Evolutionary conservation across 64 coral and sea anemone genomes (phyloP), one percentile per base, ranked within the genome.

Genomic region (Actinia equina): DNA sequence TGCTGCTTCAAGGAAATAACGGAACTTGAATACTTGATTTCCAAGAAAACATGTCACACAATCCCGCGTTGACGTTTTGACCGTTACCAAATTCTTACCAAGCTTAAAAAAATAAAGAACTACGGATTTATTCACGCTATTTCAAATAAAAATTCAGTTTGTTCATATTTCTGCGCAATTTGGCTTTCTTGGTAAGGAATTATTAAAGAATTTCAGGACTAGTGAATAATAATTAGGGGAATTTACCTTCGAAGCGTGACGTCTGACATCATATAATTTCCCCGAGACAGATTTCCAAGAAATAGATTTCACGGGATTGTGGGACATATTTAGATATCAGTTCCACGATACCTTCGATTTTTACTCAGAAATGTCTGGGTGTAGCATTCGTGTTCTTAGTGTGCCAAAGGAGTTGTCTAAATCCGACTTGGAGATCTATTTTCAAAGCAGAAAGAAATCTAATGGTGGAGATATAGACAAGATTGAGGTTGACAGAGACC

Each of bases 361-460:
- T 12, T 20, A 25, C 13, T 74, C 69, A 74, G 69, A 41, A 37
- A 74, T 74, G 69, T 74, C 69, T 41, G 26, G 26, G 69, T 3
- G 69, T 74, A 74, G 23, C 25, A 9, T 74, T 26, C 69, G n/a
- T 30, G 69, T 74, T 41, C 13, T 2, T 74, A 26, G 26, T 25
- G 2, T 74, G 18, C 88, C 88, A 76, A 43, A 86, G 27, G 20
- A 44, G 12, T 77, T 57, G 17, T 76, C 10, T 12, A 8, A 91
- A 26, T 8, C 18, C 3, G 83, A 85, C 43, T 45, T 91, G 10
- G 13, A 9, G 7, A 79, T 91, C 4, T 91, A 86, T 71, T 91
- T 91, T 63, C 89, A 91, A 64, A 85, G 82, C 16, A 23, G n/a
- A 19, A 78, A 84, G 57, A 59, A 86, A 30, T 91, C 89, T 12